Percentiles rank a stretch among this genome's conserved stretches.
phyloP scores from a whole-genome alignment of 2,888 invertebrate genomes.

The Pristionchus entomophagus region DNA sequence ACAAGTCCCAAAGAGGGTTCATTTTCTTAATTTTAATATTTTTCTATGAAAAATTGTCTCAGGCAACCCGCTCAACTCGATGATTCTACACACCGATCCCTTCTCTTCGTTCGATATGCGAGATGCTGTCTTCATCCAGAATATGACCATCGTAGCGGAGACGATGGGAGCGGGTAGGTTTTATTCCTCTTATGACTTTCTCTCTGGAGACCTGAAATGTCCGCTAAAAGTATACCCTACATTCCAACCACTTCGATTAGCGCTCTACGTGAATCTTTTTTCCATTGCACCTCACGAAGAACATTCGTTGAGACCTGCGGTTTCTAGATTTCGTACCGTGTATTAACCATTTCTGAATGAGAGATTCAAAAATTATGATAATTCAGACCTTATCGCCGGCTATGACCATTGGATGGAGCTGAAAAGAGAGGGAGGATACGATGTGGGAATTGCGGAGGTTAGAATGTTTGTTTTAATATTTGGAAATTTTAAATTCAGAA shows the following conservation, averaged over 20 bases:
- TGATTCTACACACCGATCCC: neutral
- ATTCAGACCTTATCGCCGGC: slow-evolving; percentile 29
- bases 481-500: neutral
- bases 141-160: slow-evolving; percentile 7
- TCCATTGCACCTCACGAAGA: neutral
- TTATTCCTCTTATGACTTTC: neutral
- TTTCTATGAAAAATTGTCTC: no score
- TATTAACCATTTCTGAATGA: no score
- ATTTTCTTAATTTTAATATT: no score
- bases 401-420: slow-evolving; percentile 44
- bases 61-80: slow-evolving; percentile 30
- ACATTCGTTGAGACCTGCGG: no score
- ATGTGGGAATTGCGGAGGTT: slow-evolving; percentile 38
- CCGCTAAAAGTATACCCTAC: no score
- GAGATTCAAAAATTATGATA: no score
- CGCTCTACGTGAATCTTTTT: neutral
- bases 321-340: no score
- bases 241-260: no score
- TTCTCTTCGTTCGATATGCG: neutral
- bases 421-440: slow-evolving; percentile 34
- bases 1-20: neutral
- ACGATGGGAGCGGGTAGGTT: slow-evolving; percentile 1
- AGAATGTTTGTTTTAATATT: neutral
- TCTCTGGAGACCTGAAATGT: no score
- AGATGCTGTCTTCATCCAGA: slow-evolving; percentile 27